Conservation (phyloP, 2,113 vertebrate genomes). For the Chrysemys picta region DNA sequence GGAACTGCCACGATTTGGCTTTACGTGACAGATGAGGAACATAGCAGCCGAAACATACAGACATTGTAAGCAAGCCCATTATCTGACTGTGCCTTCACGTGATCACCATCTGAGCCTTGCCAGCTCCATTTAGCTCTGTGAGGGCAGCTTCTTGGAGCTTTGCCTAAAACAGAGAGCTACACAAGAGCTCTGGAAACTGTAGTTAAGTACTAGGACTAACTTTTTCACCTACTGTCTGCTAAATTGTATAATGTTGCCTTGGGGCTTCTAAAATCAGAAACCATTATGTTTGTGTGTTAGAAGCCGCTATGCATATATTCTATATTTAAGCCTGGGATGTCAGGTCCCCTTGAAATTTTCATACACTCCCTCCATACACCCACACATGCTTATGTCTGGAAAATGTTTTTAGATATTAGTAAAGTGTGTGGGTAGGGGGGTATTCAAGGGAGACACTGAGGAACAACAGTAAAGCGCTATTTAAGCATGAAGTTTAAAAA, state of each 20-base stretch:
- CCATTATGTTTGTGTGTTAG: not conserved
- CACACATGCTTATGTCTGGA: constrained; percentile 44
- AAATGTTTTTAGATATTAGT: constrained; percentile 46
- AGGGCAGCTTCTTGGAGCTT: constrained; percentile 71
- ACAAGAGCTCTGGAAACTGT: constrained; percentile 22
- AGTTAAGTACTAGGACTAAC: not conserved
- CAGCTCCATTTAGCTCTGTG: constrained; percentile 4
- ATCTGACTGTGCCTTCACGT: constrained; percentile 43
- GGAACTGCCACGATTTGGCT: constrained; percentile 34
- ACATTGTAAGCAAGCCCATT: constrained; percentile 18
- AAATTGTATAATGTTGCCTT: constrained; percentile 33
- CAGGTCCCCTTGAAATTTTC: constrained; percentile 50
- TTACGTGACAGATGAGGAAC: constrained; percentile 35
- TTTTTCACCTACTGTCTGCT: not conserved
- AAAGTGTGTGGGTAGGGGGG: constrained; percentile 40
- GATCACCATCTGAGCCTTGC: constrained; percentile 66
- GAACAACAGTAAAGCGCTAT: constrained; percentile 3
- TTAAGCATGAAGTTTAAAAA: accelerated
- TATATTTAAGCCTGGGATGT: constrained; percentile 59
- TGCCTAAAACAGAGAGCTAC: constrained; percentile 56
- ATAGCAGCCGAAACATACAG: constrained; percentile 27
- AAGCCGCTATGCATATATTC: not conserved
- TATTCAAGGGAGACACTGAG: constrained; percentile 44
- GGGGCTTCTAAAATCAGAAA: constrained; percentile 31
- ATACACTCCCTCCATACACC: constrained; percentile 50